Conservation (phyloP, 2,888 invertebrate species). For the Apocheima hispidaria region DNA sequence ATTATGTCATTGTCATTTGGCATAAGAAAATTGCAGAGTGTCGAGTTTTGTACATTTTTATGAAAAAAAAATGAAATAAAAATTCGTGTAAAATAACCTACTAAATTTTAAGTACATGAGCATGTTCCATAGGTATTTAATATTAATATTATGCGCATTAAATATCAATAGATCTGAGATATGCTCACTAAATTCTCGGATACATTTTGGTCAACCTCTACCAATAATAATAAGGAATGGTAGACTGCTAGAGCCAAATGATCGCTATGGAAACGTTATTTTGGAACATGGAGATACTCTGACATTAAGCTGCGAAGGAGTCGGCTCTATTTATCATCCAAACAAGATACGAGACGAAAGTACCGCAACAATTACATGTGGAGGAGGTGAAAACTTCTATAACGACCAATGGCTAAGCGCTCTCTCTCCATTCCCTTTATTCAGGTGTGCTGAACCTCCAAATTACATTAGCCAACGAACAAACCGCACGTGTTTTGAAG, state of each 20-base stretch:
- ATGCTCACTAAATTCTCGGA: slow-evolving; percentile 66
- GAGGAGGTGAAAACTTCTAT: slow-evolving; percentile 63
- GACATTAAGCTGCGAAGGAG: slow-evolving; percentile 68
- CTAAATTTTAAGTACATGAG: slow-evolving; percentile 14
- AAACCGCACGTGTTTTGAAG: slow-evolving; percentile 65
- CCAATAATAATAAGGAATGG: slow-evolving; percentile 69
- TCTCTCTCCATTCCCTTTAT: slow-evolving; percentile 60
- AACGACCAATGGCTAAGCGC: slow-evolving; percentile 67
- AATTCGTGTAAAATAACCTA: background rate
- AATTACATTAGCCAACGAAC: slow-evolving; percentile 62
- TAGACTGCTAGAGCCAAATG: slow-evolving; percentile 68
- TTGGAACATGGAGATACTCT: slow-evolving; percentile 65
- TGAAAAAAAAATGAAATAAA: background rate
- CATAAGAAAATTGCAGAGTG: background rate
- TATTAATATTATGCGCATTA: slow-evolving; percentile 67
- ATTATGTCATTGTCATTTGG: background rate
- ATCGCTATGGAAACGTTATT: slow-evolving; percentile 63
- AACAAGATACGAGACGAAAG: slow-evolving; percentile 47
- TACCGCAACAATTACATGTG: slow-evolving; percentile 66
- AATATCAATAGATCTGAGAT: slow-evolving; percentile 58
- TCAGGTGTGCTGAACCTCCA: slow-evolving; percentile 63
- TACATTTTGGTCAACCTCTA: slow-evolving; percentile 69
- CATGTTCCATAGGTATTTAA: slow-evolving; percentile 60
- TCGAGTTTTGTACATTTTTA: too few species aligned
- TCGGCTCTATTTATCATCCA: slow-evolving; percentile 62